Evolutionary conservation across 1,140 invertebrate genomes (phyloP).

Genomic region (Pseudomyrmex cubaensis): DNA sequence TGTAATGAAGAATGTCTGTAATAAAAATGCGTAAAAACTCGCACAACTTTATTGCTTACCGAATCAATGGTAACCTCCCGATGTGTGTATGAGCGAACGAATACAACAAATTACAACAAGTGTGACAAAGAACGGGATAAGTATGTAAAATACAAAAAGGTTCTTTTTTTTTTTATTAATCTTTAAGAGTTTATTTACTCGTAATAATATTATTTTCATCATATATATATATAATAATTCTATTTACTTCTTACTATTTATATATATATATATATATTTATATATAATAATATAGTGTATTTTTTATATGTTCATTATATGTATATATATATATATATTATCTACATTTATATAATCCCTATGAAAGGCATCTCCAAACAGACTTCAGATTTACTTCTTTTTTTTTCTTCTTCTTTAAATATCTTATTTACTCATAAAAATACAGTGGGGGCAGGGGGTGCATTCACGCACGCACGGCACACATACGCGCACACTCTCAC

Average conservation of each 20-base stretch:
- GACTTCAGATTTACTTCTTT: conserved; percentile 84
- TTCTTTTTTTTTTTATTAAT: conserved; percentile 78
- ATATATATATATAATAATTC: conserved; percentile 81
- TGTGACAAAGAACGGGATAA: neutral
- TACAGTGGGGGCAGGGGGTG: conserved; percentile 77
- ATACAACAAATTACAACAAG: conserved; percentile 8
- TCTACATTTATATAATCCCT: conserved; percentile 85
- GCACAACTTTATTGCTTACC: conserved; percentile 36
- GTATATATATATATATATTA: conserved; percentile 82
- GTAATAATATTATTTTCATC: conserved; percentile 85
- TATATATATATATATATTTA: conserved; percentile 83
- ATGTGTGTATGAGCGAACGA: neutral
- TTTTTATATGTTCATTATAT: conserved; percentile 82
- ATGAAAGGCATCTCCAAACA: conserved; percentile 86
- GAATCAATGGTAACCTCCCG: conserved; percentile 56
- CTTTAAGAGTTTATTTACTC: conserved; percentile 85
- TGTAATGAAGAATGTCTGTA: conserved; percentile 83
- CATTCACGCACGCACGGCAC: too few relatives aligned
- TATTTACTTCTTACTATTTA: conserved; percentile 83
- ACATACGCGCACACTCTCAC: neutral
- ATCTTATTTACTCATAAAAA: conserved; percentile 86
- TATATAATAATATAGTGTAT: conserved; percentile 85
- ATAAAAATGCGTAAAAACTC: conserved; percentile 80
- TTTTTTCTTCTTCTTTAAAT: conserved; percentile 83
- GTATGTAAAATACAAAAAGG: too few relatives aligned